Evolutionary conservation across 2,113 vertebrate genomes (phyloP).

Genomic region (Xerus inauris): DNA sequence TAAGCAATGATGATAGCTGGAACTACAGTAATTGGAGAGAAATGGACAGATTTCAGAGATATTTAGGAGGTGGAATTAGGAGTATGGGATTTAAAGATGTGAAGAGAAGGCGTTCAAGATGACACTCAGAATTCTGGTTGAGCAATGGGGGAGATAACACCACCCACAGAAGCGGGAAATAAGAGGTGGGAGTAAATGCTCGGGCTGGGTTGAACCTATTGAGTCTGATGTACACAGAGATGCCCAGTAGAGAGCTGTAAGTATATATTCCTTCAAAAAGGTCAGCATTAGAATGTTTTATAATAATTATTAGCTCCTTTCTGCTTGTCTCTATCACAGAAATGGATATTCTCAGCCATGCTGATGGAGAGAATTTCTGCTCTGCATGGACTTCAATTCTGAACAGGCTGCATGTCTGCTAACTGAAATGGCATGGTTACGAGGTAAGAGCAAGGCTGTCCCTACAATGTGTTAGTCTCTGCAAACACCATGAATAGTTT

Average conservation of each 20-base stretch:
- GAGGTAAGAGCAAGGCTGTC: not conserved
- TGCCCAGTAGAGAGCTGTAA: not conserved
- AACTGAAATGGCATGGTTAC: not conserved
- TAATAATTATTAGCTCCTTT: not conserved
- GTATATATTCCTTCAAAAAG: slow-evolving; percentile 11
- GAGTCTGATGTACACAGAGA: not conserved
- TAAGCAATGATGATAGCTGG: not conserved
- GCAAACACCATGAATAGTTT: not conserved
- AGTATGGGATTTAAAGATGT: not conserved
- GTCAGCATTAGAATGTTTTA: not conserved
- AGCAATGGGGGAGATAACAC: not conserved
- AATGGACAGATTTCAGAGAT: not conserved
- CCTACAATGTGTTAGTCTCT: not conserved
- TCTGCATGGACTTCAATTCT: not conserved
- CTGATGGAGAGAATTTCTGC: not conserved
- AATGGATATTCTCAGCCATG: not conserved
- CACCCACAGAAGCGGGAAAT: not conserved
- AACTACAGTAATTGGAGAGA: not conserved
- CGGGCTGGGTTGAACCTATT: not conserved
- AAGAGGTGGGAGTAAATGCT: not conserved
- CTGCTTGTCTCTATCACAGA: not conserved
- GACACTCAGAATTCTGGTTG: not conserved
- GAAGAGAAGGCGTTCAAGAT: not conserved
- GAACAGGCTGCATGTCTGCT: not conserved
- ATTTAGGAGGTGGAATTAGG: not conserved